Evolutionary conservation across 2,113 vertebrate genomes (phyloP).

Genomic region (Upupa epops): DNA sequence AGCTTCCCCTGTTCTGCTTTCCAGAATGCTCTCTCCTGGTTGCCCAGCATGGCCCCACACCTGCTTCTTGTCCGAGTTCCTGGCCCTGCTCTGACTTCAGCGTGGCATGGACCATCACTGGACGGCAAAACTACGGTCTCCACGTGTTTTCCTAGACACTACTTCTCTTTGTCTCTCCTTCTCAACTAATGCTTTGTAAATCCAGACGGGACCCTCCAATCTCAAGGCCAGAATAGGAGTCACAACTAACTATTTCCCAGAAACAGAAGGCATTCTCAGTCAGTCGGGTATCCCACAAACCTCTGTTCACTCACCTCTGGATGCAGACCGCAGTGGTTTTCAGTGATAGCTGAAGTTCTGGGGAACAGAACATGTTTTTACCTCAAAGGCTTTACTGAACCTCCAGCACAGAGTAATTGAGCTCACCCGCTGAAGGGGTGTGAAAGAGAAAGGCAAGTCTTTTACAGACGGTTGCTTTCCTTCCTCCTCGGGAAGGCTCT

Average conservation of each 20-base stretch:
- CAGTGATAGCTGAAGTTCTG: background rate
- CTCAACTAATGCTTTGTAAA: background rate
- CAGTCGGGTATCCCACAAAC: background rate
- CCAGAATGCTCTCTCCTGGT: background rate
- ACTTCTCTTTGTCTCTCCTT: background rate
- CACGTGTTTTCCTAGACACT: background rate
- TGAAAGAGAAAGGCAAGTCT: background rate
- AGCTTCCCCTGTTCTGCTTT: background rate
- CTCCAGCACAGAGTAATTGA: background rate
- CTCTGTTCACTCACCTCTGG: background rate
- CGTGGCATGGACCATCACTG: background rate
- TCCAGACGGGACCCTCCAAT: background rate
- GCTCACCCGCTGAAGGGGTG: background rate
- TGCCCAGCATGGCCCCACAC: background rate
- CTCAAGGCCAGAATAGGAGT: background rate
- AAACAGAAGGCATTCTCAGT: background rate
- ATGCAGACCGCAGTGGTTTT: background rate
- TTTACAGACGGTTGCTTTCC: background rate
- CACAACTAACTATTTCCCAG: constrained; percentile 17
- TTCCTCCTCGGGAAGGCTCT: background rate
- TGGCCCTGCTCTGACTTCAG: background rate
- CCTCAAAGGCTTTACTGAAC: background rate
- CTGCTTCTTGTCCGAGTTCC: background rate
- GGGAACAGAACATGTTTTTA: background rate
- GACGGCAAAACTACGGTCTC: background rate